Evolutionary conservation across 92 coral and sea anemone species (phyloP), one percentile per base, ranked within the genome.

Genomic region (Phenganax marumi): DNA sequence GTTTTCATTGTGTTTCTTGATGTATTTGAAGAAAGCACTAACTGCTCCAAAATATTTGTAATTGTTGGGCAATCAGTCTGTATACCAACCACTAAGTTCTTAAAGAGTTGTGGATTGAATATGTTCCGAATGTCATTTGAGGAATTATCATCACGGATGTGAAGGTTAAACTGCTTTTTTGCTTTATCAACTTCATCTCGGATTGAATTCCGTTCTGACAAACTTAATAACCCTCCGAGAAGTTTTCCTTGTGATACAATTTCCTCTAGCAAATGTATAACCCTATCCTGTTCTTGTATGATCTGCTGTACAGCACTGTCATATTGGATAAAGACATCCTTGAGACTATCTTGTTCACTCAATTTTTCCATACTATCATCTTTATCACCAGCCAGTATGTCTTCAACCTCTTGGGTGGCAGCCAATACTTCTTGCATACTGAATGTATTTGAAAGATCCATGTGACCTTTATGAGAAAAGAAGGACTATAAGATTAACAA

Each of bases 31-130:
- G 86, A 81, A 18, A 86, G 77, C 21, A 86, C 75, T 17, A 86
- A 70, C 43, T 81, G 86, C 53, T 86, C 89, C 26, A 86, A 50
- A 11, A 86, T 18, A n/a, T 86, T 86, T 2, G 55, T 73, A 12
- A 82, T 86, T 0, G 83, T 86, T 11, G 89, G 89, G 18, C 89
- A 86, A 2, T 14, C 13, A 4, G 60, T 54, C 14, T 11, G 5
- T 5, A 54, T 11, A 2, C 13, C 60, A 10, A 5, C 60, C 5
- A 54, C 7, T 2, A 54, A 11, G 5, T 54, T 11, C 17, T 54
- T 5, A 11, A 54, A 54, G 17, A 54, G 14, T 2, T 4, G 13
- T 5, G 60, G 60, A 11, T 54, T 10, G 13, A 54, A 54, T 54
- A 54, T 10, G 17, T 54, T 3, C 12, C 14, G 60, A 54, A 54